These are phyloP conservation scores for Halesus radiatus DNA, from an alignment of 1,140 invertebrate genomes.

Conservation along the genomic window DNA sequence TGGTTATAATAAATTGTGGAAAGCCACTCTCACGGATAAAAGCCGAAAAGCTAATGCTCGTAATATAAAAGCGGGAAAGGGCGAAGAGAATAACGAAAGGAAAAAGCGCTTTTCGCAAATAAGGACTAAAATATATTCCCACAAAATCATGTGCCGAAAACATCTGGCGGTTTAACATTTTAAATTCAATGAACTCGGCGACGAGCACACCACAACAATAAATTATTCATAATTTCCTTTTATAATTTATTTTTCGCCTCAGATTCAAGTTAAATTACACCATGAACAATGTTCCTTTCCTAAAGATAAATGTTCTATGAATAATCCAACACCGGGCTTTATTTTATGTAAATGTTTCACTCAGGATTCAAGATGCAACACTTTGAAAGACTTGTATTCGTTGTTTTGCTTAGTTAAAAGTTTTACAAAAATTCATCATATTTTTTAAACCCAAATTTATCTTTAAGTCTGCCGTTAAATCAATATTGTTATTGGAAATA, in stretches of 20 bases:
- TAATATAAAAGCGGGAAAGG: too few relatives aligned
- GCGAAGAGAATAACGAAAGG: too few relatives aligned
- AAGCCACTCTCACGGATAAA: too few relatives aligned
- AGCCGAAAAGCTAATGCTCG: too few relatives aligned
- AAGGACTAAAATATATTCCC: neutral
- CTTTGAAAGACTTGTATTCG: neutral
- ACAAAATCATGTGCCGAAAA: slow-evolving; percentile 8
- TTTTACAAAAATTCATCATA: neutral
- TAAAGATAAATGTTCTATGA: slow-evolving; percentile 8
- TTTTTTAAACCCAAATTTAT: neutral
- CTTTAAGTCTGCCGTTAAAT: too few relatives aligned
- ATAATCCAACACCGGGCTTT: slow-evolving; percentile 1
- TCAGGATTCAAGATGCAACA: slow-evolving; percentile 1
- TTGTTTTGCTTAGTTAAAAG: neutral
- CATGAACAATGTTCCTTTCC: neutral
- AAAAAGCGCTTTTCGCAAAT: too few relatives aligned
- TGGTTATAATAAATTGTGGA: too few relatives aligned
- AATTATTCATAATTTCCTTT: slow-evolving; percentile 33
- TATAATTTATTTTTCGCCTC: slow-evolving; percentile 30
- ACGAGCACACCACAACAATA: slow-evolving; percentile 14
- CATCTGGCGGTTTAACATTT: slow-evolving; percentile 3
- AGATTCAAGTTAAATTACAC: slow-evolving; percentile 21
- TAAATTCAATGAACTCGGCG: slow-evolving; percentile 1
- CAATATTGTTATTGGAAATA: too few relatives aligned
- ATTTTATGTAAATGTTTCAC: neutral